Evolutionary conservation across 2,113 vertebrate species (phyloP), one percentile per base, ranked within the genome.

Genomic region (Progne subis): DNA sequence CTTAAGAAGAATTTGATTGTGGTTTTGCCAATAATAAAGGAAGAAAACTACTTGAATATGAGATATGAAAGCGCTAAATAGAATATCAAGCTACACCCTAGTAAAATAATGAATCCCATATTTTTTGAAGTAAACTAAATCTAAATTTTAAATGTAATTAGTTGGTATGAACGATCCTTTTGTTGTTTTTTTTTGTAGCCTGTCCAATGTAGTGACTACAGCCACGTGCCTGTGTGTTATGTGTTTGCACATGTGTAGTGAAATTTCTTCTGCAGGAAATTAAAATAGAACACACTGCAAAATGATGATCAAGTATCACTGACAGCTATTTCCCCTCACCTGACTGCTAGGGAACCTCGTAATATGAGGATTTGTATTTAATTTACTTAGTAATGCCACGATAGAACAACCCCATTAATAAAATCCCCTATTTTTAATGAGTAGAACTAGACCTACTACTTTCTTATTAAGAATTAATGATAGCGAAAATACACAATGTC

Each of bases 111-210:
- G 28, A 90, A 90, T 59, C 23, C 10, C 46, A 19, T 53, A 14
- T 70, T 77, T 94, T 82, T 71, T 60, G 21, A 87, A 78, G 79
- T 34, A 87, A 87, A 85, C 20, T 8, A 46, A 78, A 86, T 83
- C 52, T 91, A 84, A 75, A 86, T 91, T 90, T 83, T 90, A 88
- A 83, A 88, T 90, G 71, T 43, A 71, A 63, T 92, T 70, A 86
- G 39, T 31, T 47, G 41, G 18, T 34, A 70, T 37, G 70, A 91
- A 34, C 1, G 5, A 83, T 44, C 41, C 26, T 86, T 86, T 78
- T 63, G 37, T 80, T 86, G 46, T 86, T 92, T 79, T n/a, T n/a
- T 69, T 76, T 72, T 92, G 78, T 72, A 92, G 52, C n/a, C 61
- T 59, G 44, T 65, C 79, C 76, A 90, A 32, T 46, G 31, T 57